Conservation (phyloP, 2,888 invertebrate genomes). For the Nesidiocoris tenuis region DNA sequence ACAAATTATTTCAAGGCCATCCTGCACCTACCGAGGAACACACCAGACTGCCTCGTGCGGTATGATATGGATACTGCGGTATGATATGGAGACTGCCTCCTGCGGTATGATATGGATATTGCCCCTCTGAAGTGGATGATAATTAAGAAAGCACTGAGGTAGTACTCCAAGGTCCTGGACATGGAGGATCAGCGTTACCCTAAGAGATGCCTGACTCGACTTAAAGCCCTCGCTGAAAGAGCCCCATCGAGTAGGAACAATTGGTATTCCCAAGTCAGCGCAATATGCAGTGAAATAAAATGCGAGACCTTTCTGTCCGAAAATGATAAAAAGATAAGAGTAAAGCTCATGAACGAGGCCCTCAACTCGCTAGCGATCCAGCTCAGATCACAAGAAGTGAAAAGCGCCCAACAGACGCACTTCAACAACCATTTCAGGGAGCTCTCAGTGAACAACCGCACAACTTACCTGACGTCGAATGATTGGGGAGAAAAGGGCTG, state of each 20-base stretch:
- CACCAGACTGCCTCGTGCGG: too few relatives aligned
- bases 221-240: slow-evolving; percentile 20
- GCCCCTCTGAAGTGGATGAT: neutral
- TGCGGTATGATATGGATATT: neutral
- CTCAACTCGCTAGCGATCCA: too few relatives aligned
- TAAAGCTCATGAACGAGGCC: too few relatives aligned
- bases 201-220: slow-evolving; percentile 9
- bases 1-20: neutral
- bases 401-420: neutral
- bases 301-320: too few relatives aligned
- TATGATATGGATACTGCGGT: too few relatives aligned
- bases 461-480: too few relatives aligned
- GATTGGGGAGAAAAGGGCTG: too few relatives aligned
- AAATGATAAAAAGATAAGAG: too few relatives aligned
- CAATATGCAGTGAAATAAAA: too few relatives aligned
- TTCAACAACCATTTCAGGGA: slow-evolving; percentile 14
- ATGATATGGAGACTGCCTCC: neutral
- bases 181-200: too few relatives aligned
- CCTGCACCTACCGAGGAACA: slow-evolving; percentile 14
- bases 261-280: too few relatives aligned
- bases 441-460: slow-evolving; percentile 4
- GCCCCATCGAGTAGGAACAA: slow-evolving; percentile 9
- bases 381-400: neutral
- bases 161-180: neutral
- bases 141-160: slow-evolving; percentile 4